These are phyloP conservation scores for Drosophila bocki DNA, from an alignment of 1,140 invertebrate species.

Conservation along the genomic window DNA sequence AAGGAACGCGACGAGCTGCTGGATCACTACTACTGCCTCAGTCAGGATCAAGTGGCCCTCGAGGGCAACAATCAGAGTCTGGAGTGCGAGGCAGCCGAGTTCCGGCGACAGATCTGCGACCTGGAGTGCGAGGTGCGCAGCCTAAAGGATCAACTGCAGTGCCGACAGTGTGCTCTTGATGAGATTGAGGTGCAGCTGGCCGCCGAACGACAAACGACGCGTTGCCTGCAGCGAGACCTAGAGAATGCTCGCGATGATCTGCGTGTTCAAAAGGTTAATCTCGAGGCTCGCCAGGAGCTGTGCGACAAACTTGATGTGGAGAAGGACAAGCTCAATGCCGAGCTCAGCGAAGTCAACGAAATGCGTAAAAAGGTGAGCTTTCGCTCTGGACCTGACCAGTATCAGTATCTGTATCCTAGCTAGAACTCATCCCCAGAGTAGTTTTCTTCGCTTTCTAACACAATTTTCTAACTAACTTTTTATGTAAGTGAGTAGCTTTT, in stretches of 20 bases:
- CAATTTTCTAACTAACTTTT: constrained; percentile 5
- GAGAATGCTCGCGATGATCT: constrained; percentile 59
- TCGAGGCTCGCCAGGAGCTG: constrained; percentile 74
- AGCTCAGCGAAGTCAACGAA: constrained; percentile 70
- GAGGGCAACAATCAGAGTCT: constrained; percentile 89
- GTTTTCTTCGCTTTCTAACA: constrained; percentile 13
- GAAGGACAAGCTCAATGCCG: constrained; percentile 76
- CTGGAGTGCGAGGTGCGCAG: constrained; percentile 65
- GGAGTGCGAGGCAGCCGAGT: constrained; percentile 87
- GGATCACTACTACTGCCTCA: constrained; percentile 88
- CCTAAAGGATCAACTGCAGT: constrained; percentile 62
- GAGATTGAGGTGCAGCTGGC: constrained; percentile 63
- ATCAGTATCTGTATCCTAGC: constrained; percentile 27
- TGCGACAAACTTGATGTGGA: constrained; percentile 79
- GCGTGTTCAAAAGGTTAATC: constrained; percentile 66
- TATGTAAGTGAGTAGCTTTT: constrained; percentile 24
- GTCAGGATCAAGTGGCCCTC: constrained; percentile 87
- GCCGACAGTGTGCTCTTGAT: constrained; percentile 51
- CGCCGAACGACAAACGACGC: constrained; percentile 32
- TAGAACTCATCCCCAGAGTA: constrained; percentile 10
- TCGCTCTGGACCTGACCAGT: constrained; percentile 1
- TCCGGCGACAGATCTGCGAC: constrained; percentile 79
- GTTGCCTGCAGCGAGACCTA: constrained; percentile 62
- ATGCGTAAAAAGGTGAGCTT: constrained; percentile 72
- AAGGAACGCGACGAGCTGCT: constrained; percentile 88